Evolutionary conservation across 2,797 vertebrate species (phyloP), one percentile per base, ranked within the genome.

Genomic region (Bradypodion ventrale): DNA sequence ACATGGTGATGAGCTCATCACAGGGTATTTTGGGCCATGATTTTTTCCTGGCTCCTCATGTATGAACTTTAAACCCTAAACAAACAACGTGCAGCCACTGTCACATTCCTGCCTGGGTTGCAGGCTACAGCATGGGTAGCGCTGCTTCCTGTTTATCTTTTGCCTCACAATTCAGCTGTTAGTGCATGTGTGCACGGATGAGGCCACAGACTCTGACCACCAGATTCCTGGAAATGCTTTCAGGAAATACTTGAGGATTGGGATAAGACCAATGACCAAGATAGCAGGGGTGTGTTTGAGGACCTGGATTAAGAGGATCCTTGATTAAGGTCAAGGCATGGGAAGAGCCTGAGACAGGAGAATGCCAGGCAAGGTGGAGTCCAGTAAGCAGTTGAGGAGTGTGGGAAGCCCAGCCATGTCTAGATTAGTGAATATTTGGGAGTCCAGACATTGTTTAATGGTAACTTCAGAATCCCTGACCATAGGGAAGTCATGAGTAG

Each of bases 71-170:
- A 5, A 70, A 84, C 69, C 88, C 88, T 91, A 92, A 89, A 89
- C 93, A 94, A 94, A 94, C 92, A 93, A 87, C 56, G 79, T 35
- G 88, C 91, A 78, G 93, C 92, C 90, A 93, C 92, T 42, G 62
- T 84, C 90, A 91, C 93, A 93, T 92, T 93, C 93, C 90, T 93
- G 89, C 77, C 83, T 23, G 8, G 85, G 60, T 74, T 85, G 77
- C 32, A 88, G 92, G 88, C 88, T 88, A 86, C 82, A 60, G 77
- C 6, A 52, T 46, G 78, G 81, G 87, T 75, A 60, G 73, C 42
- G 46, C 85, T 7, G 81, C 80, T 94, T 94, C 94, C 94, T 94
- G 94, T 94, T 94, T 94, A 90, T 82, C 81, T 85, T 35, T 7
- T 0, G 78, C 80, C 89, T 85, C 77, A 21, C 5, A 77, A 13